These are phyloP conservation scores for Bellardia pandia DNA, from an alignment of 2,888 invertebrate genomes.

Conservation along the genomic window DNA sequence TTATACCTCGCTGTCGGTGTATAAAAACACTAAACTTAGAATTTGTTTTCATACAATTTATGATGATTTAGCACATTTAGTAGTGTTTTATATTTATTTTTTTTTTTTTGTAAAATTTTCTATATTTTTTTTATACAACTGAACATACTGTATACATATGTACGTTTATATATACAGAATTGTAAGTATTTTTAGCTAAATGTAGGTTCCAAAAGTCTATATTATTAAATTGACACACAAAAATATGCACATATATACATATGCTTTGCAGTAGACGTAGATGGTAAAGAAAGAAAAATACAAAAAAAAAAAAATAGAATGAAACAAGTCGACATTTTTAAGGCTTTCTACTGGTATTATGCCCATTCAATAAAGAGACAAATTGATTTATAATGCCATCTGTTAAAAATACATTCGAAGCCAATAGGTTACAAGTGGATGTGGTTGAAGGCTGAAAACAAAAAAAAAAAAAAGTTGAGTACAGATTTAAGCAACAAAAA, in stretches of 20 bases:
- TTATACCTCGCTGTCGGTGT: background rate
- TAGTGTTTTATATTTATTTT: slow-evolving; percentile 22
- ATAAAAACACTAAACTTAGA: background rate
- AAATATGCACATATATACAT: background rate
- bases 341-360: slow-evolving; percentile 39
- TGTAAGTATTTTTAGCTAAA: background rate
- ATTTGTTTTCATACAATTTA: slow-evolving; percentile 38
- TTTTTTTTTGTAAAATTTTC: background rate
- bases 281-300: background rate
- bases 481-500: slow-evolving; percentile 18
- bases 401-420: slow-evolving; percentile 51
- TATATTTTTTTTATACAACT: background rate
- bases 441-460: slow-evolving; percentile 18
- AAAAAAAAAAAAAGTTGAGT: slow-evolving; percentile 3
- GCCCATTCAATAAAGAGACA: slow-evolving; percentile 67
- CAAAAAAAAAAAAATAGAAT: background rate
- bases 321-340: slow-evolving; percentile 52
- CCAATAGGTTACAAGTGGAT: slow-evolving; percentile 55
- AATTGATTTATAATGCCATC: slow-evolving; percentile 73
- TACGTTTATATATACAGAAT: background rate
- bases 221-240: slow-evolving; percentile 67
- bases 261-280: background rate
- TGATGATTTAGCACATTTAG: slow-evolving; percentile 68
- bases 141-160: too few relatives aligned
- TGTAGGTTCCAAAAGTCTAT: slow-evolving; percentile 17